phyloP scores from a whole-genome alignment of 2,797 vertebrate species.

The Pseudotriccus pelzelni region DNA sequence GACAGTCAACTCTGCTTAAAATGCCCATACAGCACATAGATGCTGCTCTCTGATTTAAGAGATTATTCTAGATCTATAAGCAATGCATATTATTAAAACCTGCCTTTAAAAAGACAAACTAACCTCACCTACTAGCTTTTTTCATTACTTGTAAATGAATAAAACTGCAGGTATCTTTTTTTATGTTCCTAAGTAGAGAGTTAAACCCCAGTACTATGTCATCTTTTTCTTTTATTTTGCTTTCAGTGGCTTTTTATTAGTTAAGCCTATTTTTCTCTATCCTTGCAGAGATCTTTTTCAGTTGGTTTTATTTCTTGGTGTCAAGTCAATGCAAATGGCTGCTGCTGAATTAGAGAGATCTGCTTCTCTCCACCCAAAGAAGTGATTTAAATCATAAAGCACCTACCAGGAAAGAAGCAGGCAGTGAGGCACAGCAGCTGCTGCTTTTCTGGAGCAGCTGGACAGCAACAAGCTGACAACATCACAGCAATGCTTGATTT shows the following conservation, averaged over 20 bases:
- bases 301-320: slow-evolving; percentile 38
- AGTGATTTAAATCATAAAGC: slow-evolving; percentile 42
- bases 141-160: background rate
- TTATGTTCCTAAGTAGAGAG: background rate
- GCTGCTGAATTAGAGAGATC: background rate
- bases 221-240: background rate
- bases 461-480: background rate
- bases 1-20: background rate
- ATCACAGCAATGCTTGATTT: background rate
- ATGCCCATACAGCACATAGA: background rate
- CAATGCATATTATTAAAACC: background rate
- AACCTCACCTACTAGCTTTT: background rate
- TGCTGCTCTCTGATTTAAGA: background rate
- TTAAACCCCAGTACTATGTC: background rate
- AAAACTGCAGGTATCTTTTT: background rate
- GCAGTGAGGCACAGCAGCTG: background rate
- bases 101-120: background rate
- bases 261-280: background rate
- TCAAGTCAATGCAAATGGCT: background rate
- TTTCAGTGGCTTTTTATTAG: background rate
- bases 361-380: slow-evolving; percentile 22
- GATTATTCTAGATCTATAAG: background rate
- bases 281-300: background rate
- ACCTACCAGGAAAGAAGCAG: background rate
- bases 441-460: background rate